Base-by-base conservation (phyloP, 2,888 invertebrate genomes). In the Megaustenia siamemsis region DNA sequence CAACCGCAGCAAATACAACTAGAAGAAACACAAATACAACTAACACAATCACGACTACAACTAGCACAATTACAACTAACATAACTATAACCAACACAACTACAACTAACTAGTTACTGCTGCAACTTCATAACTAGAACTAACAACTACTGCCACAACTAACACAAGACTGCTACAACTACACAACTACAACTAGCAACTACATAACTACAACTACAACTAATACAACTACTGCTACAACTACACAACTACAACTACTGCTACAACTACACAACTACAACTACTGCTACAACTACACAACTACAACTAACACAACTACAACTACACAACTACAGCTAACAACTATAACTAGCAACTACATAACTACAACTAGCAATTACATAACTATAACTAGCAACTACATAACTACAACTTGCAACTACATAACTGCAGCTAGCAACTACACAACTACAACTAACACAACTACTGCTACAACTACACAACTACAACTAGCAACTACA, bases 161-260 rank as follows among this genome's bases (percentile, higher is more conserved):
- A n/a, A n/a, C n/a, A n/a, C n/a, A n/a, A n/a, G n/a, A n/a, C n/a
- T n/a, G n/a, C n/a, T n/a, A n/a, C n/a, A n/a, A n/a, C n/a, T n/a
- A n/a, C n/a, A n/a, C n/a, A n/a, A n/a, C n/a, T 10, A n/a, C n/a
- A n/a, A n/a, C n/a, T n/a, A n/a, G n/a, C n/a, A n/a, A n/a, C n/a
- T 63, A 63, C 28, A 24, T 63, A 63, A n/a, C 63, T 63, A 63
- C n/a, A n/a, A n/a, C 60, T 60, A 60, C 60, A 28, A 60, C 60
- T n/a, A n/a, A 2, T 1, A 4, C 24, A 28, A 60, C 28, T 60
- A 12, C n/a, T n/a, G n/a, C n/a, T n/a, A n/a, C n/a, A n/a, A n/a
- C n/a, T n/a, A n/a, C n/a, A n/a, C n/a, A n/a, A n/a, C n/a, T n/a
- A n/a, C n/a, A 28, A 60, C 60, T 60, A 60, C 60, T 60, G 28